Evolutionary conservation across 2,888 invertebrate genomes (phyloP), one percentile per base, ranked within the genome.

Genomic region (Tyria jacobaeae): DNA sequence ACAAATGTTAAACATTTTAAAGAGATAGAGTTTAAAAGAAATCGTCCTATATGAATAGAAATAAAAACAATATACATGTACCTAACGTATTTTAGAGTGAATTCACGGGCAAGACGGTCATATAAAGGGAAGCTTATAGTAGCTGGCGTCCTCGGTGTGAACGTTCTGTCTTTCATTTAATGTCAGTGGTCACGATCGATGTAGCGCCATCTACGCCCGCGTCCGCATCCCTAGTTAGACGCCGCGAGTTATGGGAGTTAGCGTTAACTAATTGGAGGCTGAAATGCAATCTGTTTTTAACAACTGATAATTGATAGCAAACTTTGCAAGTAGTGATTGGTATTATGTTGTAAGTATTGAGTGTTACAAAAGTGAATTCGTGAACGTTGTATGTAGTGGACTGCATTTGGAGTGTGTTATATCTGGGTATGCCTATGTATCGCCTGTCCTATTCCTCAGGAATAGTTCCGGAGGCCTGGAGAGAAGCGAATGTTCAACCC

Each of bases 121-220:
- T 54, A 49, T 35, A 57, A 57, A 57, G 39, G 12, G 31, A 62
- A 57, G 70, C 64, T 66, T 61, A 60, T 57, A 52, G 69, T 59
- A 78, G 81, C 64, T 57, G 68, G 59, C 80, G 83, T 81, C 83
- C 84, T 86, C 81, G 78, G 80, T 79, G 79, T 78, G 83, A 83
- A 83, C 80, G 70, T 74, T 75, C 80, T 83, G 85, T 88, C 85
- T 88, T 81, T 86, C 85, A 82, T 83, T 84, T 85, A 91, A 91
- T 91, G 90, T 88, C 91, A 91, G 90, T 78, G 92, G 91, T 91
- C 88, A 81, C 90, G 91, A 91, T 92, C 92, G 90, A 92, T 92
- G 88, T 85, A 86, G 88, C 89, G 75, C 85, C 84, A 86, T 87
- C 88, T 84, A 84, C 84, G 78, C 82, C 79, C 79, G 80, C 84